Conservation (phyloP, 2,797 vertebrate genomes). For the Sebastes trivittatus region DNA sequence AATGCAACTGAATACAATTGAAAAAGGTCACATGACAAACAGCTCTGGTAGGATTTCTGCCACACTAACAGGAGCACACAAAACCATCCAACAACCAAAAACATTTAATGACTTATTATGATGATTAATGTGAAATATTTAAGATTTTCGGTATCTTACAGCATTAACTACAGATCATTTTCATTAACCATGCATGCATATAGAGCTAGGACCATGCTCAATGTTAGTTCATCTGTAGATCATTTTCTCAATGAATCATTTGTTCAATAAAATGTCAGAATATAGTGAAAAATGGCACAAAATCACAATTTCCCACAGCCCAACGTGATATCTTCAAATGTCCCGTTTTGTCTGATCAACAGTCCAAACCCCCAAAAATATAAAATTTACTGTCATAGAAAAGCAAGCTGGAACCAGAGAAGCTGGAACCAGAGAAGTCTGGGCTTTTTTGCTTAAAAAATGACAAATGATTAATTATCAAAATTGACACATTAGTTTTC, state of each 20-base stretch:
- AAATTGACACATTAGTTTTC: neutral
- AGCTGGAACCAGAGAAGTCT: neutral
- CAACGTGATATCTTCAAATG: too few species aligned
- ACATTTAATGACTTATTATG: neutral
- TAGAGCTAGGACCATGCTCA: too few species aligned
- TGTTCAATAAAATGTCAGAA: too few species aligned
- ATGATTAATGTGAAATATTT: neutral
- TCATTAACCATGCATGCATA: too few species aligned
- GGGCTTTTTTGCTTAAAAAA: neutral
- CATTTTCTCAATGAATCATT: too few species aligned
- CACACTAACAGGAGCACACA: neutral
- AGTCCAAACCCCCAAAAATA: neutral
- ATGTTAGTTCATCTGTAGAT: too few species aligned
- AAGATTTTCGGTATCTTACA: neutral
- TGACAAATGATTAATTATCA: neutral
- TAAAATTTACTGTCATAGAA: neutral
- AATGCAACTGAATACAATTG: too few species aligned
- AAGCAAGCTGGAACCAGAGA: neutral
- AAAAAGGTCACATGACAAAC: too few species aligned
- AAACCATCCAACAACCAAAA: neutral
- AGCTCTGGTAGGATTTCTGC: too few species aligned
- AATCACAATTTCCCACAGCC: too few species aligned
- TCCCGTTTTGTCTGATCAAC: too few species aligned
- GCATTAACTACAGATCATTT: neutral
- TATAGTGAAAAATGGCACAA: too few species aligned